phyloP scores from a whole-genome alignment of 1,140 invertebrate genomes.

The Formica exsecta region DNA sequence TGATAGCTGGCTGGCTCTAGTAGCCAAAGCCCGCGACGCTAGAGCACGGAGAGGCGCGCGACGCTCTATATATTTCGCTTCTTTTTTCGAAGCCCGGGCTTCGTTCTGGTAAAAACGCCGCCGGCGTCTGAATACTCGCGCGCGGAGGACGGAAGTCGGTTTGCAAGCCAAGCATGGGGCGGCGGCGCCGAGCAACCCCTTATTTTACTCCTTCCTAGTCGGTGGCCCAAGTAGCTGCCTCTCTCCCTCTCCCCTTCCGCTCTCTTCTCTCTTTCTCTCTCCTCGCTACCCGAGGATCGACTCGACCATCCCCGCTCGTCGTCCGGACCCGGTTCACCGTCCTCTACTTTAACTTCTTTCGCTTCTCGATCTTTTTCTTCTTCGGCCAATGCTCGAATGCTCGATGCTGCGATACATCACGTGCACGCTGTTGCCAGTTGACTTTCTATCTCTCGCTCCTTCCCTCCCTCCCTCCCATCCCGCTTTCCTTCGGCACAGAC shows the following conservation, averaged over 20 bases:
- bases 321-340: slow-evolving; percentile 30
- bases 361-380: slow-evolving; percentile 60
- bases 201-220: slow-evolving; percentile 82
- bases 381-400: slow-evolving; percentile 78
- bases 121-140: slow-evolving; percentile 85
- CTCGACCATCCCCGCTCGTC: slow-evolving; percentile 30
- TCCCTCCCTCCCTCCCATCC: background rate
- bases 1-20: slow-evolving; percentile 56
- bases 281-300: slow-evolving; percentile 36
- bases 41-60: slow-evolving; percentile 61
- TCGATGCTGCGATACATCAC: slow-evolving; percentile 83
- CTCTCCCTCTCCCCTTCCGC: background rate
- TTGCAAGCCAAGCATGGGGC: slow-evolving; percentile 86
- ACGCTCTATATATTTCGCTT: slow-evolving; percentile 74
- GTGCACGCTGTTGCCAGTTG: slow-evolving; percentile 74
- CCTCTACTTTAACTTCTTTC: slow-evolving; percentile 61
- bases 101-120: slow-evolving; percentile 79
- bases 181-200: slow-evolving; percentile 84
- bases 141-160: slow-evolving; percentile 85
- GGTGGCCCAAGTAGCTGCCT: slow-evolving; percentile 64
- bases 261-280: background rate
- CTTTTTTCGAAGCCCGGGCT: slow-evolving; percentile 45
- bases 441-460: slow-evolving; percentile 64
- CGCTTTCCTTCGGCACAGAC: slow-evolving; percentile 37
- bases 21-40: slow-evolving; percentile 36